Evolutionary conservation across 2,113 vertebrate genomes (phyloP), one percentile per base, ranked within the genome.

Genomic region (Pluvianellus socialis): DNA sequence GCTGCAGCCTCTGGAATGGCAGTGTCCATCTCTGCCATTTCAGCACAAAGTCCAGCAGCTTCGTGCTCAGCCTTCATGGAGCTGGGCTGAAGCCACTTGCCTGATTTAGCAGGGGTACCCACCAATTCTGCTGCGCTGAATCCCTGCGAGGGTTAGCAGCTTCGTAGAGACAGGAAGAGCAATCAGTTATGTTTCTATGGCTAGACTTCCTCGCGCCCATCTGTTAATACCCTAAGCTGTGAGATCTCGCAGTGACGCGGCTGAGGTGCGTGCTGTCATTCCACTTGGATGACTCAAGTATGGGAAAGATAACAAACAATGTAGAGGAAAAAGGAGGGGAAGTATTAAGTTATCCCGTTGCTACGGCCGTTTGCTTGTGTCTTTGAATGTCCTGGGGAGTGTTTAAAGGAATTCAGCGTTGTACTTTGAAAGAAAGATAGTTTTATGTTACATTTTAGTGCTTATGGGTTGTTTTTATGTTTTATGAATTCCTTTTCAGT

Each of bases 401-500:
- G 14, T 58, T 87, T 73, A 45, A 82, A 87, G 44, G 50, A 72
- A 97, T 74, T 62, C 63, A 83, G 14, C 26, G 6, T 20, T 63
- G 20, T 66, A n/a, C 55, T 91, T 91, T 58, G 70, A 82, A 94
- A 93, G 40, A 76, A 91, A 91, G 75, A 58, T 6, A 22, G 28
- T 27, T 79, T 89, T 75, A 71, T 80, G 42, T 80, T 84, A 16
- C 10, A 7, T 76, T 62, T 75, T 59, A 74, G 16, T 67, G 23
- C 68, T 65, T 85, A 9, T 0, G 2, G 42, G 15, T 68, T 93
- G 66, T 40, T 58, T 49, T 56, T 76, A 32, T 28, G 16, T 88
- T 84, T 79, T 73, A 70, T 61, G 27, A 90, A 76, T 94, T 86
- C 52, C 16, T 67, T 88, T 92, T 79, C 71, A 79, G 30, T 95